Percentiles rank a stretch among this genome's conserved stretches.
Evolutionary conservation across 2,113 vertebrate genomes (phyloP).

Genomic region (Chamaetylas fuelleborni): DNA sequence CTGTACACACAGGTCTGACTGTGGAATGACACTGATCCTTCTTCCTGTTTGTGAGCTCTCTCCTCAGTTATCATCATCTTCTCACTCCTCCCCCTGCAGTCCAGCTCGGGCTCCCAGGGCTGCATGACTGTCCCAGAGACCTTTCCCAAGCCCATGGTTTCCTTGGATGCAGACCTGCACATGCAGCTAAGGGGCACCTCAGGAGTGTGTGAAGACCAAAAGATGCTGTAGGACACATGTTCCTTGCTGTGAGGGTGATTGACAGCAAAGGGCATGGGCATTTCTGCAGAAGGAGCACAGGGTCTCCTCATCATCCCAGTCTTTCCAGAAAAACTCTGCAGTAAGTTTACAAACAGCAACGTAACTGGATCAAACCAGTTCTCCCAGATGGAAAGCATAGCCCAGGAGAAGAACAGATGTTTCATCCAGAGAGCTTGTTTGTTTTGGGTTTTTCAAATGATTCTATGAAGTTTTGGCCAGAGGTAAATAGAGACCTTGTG

Average conservation of each 20-base stretch:
- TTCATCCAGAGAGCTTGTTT: not conserved
- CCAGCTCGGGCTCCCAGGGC: rapidly evolving
- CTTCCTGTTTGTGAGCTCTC: not conserved
- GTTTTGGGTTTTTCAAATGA: not conserved
- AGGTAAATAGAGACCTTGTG: not conserved
- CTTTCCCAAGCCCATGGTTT: not conserved
- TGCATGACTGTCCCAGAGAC: not conserved
- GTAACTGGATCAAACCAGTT: not conserved
- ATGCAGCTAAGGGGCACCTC: not conserved
- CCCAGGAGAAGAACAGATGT: not conserved
- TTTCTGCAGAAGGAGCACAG: rapidly evolving
- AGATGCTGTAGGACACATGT: rapidly evolving
- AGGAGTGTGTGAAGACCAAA: rapidly evolving
- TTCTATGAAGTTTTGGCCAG: not conserved
- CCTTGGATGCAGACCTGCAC: not conserved
- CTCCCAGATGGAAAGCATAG: not conserved
- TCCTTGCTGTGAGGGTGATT: not conserved
- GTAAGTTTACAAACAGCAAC: not conserved
- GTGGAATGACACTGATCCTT: not conserved
- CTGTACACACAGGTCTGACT: not conserved
- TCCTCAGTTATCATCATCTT: not conserved
- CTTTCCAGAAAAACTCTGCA: not conserved
- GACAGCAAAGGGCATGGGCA: not conserved
- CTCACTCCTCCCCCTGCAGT: not conserved
- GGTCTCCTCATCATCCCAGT: not conserved